These are phyloP conservation scores for Galeopterus variegatus DNA, from an alignment of 2,113 vertebrate species.

Conservation along the genomic window DNA sequence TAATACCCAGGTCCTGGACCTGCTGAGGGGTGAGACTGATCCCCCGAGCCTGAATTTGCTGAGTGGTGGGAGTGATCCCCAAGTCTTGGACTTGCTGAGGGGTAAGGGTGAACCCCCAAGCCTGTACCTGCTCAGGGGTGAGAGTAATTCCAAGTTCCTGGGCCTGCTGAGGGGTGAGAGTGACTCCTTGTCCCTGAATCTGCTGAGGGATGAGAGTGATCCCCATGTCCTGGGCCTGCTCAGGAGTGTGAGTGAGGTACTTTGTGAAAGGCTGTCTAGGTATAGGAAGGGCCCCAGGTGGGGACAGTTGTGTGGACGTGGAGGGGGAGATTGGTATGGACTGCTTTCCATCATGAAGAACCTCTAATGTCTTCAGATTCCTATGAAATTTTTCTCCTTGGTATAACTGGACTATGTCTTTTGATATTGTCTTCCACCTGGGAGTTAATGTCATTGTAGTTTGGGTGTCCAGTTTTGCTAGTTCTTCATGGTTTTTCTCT, in stretches of 20 bases:
- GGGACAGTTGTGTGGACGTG: neutral
- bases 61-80: neutral
- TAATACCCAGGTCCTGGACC: accelerated
- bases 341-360: neutral
- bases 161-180: neutral
- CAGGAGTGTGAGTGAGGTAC: neutral
- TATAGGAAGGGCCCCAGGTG: neutral
- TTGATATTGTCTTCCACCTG: neutral
- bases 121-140: neutral
- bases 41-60: neutral
- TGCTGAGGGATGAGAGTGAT: neutral
- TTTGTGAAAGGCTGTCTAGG: neutral
- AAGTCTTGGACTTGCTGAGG: accelerated
- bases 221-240: neutral
- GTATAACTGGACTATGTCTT: neutral
- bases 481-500: neutral
- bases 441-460: neutral
- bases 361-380: neutral
- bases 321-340: neutral
- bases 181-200: neutral
- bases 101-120: accelerated
- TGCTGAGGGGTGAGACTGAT: neutral
- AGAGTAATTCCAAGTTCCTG: neutral
- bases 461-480: neutral
- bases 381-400: neutral